These are phyloP conservation scores for Tetragonisca angustula DNA, from an alignment of 2,888 invertebrate genomes.

Conservation along the genomic window DNA sequence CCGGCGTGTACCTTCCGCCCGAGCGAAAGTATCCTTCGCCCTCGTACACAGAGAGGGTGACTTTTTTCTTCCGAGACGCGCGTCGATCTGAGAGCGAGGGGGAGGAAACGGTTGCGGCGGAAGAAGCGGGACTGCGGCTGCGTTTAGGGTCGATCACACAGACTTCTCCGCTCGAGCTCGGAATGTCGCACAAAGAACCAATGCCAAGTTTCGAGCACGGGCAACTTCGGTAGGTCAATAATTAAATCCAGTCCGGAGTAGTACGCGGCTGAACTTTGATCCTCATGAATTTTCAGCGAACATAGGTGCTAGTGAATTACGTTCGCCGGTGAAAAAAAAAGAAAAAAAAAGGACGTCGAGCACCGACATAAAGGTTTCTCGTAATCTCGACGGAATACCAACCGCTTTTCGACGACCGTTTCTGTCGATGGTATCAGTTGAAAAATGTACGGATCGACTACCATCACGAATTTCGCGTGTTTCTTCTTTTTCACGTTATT, in stretches of 20 bases:
- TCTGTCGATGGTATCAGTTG: constrained; percentile 5
- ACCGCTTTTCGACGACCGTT: neutral
- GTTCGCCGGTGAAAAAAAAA: neutral
- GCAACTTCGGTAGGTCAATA: constrained; percentile 54
- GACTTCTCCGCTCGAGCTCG: neutral
- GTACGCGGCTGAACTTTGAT: constrained; percentile 48
- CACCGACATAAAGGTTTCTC: neutral
- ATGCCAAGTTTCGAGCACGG: neutral
- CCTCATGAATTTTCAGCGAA: constrained; percentile 63
- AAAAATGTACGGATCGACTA: neutral
- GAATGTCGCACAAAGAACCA: neutral
- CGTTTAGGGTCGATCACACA: neutral
- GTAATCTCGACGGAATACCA: neutral
- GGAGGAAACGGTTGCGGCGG: neutral
- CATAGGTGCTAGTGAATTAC: constrained; percentile 43
- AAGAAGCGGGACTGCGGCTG: no score
- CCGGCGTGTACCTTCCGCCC: neutral
- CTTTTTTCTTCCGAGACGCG: neutral
- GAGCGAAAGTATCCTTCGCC: neutral
- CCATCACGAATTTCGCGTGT: no score
- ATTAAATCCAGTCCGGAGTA: constrained; percentile 60
- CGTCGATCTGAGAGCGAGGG: neutral
- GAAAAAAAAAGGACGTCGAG: constrained; percentile 37
- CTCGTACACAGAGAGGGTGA: neutral
- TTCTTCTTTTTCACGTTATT: no score